A percentile compares a stretch with the other conserved stretches of the same genome.
Evolutionary conservation across 2,888 invertebrate genomes (phyloP).

Genomic region (Harpalus rufipes): DNA sequence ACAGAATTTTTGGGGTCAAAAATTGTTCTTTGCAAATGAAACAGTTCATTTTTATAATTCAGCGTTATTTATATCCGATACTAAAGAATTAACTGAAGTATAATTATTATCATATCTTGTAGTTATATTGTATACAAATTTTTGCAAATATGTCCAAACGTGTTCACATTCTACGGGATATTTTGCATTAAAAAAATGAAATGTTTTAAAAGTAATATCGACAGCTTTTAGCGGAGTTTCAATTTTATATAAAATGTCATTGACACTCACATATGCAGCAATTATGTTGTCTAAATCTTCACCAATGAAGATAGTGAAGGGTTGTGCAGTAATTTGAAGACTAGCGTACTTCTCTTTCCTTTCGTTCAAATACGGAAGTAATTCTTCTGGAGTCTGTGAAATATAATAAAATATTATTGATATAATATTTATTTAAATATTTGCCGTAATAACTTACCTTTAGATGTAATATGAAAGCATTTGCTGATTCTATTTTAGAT

Average conservation of each 20-base stretch:
- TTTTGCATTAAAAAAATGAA: conserved; percentile 40
- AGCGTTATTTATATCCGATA: not conserved
- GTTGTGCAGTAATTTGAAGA: not conserved
- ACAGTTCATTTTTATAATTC: too few relatives aligned
- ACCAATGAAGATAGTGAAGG: not conserved
- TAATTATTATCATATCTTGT: not conserved
- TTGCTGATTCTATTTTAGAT: not conserved
- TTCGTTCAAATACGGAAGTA: not conserved
- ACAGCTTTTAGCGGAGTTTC: conserved; percentile 52
- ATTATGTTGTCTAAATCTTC: not conserved
- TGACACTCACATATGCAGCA: not conserved
- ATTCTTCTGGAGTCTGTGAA: conserved; percentile 2
- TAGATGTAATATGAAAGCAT: not conserved
- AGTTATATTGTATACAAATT: not conserved
- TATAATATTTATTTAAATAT: not conserved
- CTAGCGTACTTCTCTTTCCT: not conserved
- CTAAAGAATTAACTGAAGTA: not conserved
- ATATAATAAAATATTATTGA: not conserved
- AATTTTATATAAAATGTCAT: conserved; percentile 17
- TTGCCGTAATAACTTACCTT: not conserved
- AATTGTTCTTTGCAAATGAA: too few relatives aligned
- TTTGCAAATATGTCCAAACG: conserved; percentile 13
- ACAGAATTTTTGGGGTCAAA: too few relatives aligned
- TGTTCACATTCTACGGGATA: conserved; percentile 41
- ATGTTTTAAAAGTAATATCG: conserved; percentile 43